phyloP scores from a whole-genome alignment of 2,888 invertebrate genomes.

The Ichneumon xanthorius region DNA sequence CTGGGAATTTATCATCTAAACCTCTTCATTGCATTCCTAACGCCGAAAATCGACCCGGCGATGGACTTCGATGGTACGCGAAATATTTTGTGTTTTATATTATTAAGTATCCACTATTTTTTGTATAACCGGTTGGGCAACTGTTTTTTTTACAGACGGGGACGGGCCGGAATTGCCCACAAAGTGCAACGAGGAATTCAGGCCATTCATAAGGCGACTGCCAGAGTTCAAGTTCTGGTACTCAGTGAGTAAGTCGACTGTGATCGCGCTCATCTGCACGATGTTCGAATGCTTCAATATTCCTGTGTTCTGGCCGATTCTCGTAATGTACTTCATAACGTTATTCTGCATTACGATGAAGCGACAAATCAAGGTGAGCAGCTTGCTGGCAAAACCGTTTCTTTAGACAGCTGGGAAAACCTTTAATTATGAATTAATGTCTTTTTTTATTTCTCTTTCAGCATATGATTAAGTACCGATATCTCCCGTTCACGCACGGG shows the following conservation, averaged over 20 bases:
- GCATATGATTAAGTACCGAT: conserved; percentile 99
- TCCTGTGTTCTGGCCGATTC: conserved; percentile 99
- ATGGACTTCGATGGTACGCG: conserved; percentile 94
- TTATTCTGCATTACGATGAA: conserved; percentile 99
- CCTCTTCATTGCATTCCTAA: conserved; percentile 99
- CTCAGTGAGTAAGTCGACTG: conserved; percentile 97
- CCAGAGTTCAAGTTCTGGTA: conserved; percentile 99
- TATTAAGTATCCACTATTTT: conserved; percentile 29
- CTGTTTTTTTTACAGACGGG: conserved; percentile 86
- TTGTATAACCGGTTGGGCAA: conserved; percentile 37
- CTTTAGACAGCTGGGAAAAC: not conserved
- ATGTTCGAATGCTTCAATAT: conserved; percentile 99
- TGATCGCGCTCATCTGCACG: conserved; percentile 96
- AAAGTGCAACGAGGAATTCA: conserved; percentile 97
- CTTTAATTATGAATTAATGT: not conserved
- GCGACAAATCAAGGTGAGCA: conserved; percentile 97
- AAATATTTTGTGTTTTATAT: conserved; percentile 24
- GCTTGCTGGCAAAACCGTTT: not conserved
- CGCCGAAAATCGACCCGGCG: conserved; percentile 99
- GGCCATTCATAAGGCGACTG: conserved; percentile 97
- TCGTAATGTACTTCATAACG: conserved; percentile 99
- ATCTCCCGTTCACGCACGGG: conserved; percentile 99
- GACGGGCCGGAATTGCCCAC: conserved; percentile 98
- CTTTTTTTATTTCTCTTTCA: conserved; percentile 86
- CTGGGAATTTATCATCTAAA: conserved; percentile 99